phyloP scores from a whole-genome alignment of 2,888 invertebrate genomes.

The Aproaerema taeniolella region DNA sequence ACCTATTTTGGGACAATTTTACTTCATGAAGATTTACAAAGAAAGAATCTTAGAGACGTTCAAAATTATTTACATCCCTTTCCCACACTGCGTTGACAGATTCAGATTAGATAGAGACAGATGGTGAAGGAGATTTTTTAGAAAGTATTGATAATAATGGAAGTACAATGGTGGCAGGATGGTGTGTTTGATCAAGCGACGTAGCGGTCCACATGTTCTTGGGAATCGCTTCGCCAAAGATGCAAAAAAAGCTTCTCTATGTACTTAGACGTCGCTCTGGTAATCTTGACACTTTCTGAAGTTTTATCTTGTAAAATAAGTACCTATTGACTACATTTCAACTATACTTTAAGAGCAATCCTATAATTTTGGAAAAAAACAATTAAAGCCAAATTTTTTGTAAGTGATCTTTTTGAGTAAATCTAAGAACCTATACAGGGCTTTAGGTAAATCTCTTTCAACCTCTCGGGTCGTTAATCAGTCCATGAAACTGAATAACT shows the following conservation, averaged over 20 bases:
- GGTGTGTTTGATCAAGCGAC: constrained; percentile 74
- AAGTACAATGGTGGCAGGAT: constrained; percentile 72
- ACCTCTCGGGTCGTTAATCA: too few relatives aligned
- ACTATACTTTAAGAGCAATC: too few relatives aligned
- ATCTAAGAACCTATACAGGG: too few relatives aligned
- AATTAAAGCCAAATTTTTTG: too few relatives aligned
- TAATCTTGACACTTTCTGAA: constrained; percentile 1
- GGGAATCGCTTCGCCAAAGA: constrained; percentile 68
- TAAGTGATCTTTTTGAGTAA: too few relatives aligned
- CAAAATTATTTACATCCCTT: constrained; percentile 36
- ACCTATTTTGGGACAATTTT: too few relatives aligned
- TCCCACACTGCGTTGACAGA: constrained; percentile 27
- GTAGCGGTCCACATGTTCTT: constrained; percentile 75
- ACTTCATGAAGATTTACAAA: too few relatives aligned
- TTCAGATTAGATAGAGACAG: constrained; percentile 43
- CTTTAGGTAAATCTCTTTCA: too few relatives aligned
- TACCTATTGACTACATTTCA: constrained; percentile 9
- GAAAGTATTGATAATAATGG: constrained; percentile 58
- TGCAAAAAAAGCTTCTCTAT: constrained; percentile 67
- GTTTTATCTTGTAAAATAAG: not conserved
- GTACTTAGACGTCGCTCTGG: constrained; percentile 25
- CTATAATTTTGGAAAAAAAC: too few relatives aligned
- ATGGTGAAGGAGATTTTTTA: constrained; percentile 44
- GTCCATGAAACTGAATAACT: too few relatives aligned
- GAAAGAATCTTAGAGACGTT: too few relatives aligned